These are phyloP conservation scores for Yponomeuta malinellus DNA, from an alignment of 2,888 invertebrate genomes.

Conservation along the genomic window DNA sequence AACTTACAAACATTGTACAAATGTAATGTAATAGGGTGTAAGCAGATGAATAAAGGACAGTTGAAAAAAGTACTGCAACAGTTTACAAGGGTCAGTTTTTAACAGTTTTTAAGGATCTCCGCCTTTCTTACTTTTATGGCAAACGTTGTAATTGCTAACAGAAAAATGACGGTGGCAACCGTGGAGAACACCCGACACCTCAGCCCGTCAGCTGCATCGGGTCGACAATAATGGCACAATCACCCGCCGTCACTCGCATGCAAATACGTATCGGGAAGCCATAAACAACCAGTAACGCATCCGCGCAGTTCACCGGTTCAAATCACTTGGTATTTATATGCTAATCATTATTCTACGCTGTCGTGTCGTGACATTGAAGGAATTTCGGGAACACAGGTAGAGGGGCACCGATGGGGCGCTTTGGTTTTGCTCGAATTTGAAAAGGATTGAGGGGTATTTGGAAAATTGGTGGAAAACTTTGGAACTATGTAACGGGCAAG, in stretches of 20 bases:
- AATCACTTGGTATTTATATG: slow-evolving; percentile 61
- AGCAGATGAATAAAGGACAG: too few relatives aligned
- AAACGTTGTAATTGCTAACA: neutral
- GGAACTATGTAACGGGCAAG: too few relatives aligned
- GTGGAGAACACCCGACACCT: neutral
- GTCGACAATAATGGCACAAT: neutral
- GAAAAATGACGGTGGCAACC: neutral
- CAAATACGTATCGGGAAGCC: slow-evolving; percentile 27
- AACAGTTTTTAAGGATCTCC: too few relatives aligned
- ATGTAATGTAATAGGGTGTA: too few relatives aligned
- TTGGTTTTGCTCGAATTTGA: neutral
- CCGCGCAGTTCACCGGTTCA: slow-evolving; percentile 18
- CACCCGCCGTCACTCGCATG: slow-evolving; percentile 23
- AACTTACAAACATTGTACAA: too few relatives aligned
- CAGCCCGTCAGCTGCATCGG: neutral
- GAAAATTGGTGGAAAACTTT: too few relatives aligned
- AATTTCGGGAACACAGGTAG: slow-evolving; percentile 27
- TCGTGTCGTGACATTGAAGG: slow-evolving; percentile 53
- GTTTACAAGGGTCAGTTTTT: too few relatives aligned
- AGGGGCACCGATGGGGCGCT: neutral
- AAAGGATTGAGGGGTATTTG: too few relatives aligned
- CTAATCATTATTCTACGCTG: slow-evolving; percentile 16
- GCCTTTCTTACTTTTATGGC: too few relatives aligned
- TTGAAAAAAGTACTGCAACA: too few relatives aligned
- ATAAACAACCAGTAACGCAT: slow-evolving; percentile 28